Conservation (phyloP, 1,140 invertebrate genomes). For the Sogatella furcifera region DNA sequence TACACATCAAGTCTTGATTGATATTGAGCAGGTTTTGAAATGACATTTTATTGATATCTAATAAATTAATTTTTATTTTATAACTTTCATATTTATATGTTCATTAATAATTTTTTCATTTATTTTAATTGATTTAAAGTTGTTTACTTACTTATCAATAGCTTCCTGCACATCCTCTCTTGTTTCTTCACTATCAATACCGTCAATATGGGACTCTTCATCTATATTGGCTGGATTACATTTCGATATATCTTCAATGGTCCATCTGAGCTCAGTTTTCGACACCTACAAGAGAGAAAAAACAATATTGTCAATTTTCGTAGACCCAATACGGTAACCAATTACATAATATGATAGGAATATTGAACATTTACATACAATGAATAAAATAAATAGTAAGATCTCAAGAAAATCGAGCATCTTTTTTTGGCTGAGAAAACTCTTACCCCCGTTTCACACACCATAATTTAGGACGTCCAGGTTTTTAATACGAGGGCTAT, state of each 20-base stretch:
- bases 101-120: neutral
- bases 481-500: neutral
- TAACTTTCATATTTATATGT: too few species aligned
- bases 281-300: neutral
- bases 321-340: too few species aligned
- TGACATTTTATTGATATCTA: neutral
- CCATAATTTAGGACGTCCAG: too few species aligned
- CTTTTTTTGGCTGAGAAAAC: too few species aligned
- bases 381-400: too few species aligned
- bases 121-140: neutral
- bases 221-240: conserved; percentile 15
- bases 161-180: conserved; percentile 14
- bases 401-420: too few species aligned
- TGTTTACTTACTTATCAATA: conserved; percentile 11
- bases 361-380: too few species aligned
- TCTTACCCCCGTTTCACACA: too few species aligned
- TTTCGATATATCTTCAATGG: conserved; percentile 16
- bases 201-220: conserved; percentile 7
- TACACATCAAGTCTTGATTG: too few species aligned
- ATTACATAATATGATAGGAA: too few species aligned
- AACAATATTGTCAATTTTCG: neutral
- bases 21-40: too few species aligned
- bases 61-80: neutral
- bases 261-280: conserved; percentile 12
- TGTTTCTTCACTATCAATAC: conserved; percentile 12